Evolutionary conservation across 2,113 vertebrate species (phyloP), one percentile per base, ranked within the genome.

Genomic region (Pollachius pollachius): DNA sequence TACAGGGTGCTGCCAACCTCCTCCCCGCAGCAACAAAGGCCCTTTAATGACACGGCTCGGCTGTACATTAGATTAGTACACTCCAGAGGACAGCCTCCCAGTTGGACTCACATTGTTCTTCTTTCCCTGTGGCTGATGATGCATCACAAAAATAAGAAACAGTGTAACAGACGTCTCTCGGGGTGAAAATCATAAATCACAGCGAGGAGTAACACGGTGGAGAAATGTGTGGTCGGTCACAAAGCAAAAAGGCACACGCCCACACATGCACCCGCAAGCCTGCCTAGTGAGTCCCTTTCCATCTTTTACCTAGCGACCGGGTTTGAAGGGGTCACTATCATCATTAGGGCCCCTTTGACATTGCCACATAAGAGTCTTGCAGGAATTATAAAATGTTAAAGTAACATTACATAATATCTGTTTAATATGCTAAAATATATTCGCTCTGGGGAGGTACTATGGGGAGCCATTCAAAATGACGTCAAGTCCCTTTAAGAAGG

Each of bases 141-240:
- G 85, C 89, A 91, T 91, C 91, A 91, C 87, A 91, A 90, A 90
- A 92, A 91, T 88, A 92, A 90, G 88, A 74, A 90, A 82, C 83
- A 69, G 76, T 87, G 81, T 88, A 89, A 88, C 89, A 91, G 85
- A 91, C 90, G 89, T 90, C 88, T 90, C 82, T 73, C 61, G 75
- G 84, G 87, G 88, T 89, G 79, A 88, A 87, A 87, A 87, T 85
- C 89, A 92, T 91, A 90, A 88, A 93, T 91, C 90, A 88, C 80
- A 65, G 77, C 75, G 81, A 78, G 83, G 78, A 71, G 68, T 83
- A 88, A 86, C 83, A 80, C 67, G 73, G 83, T 75, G 60, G 19
- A 74, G 75, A 81, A 87, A 80, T n/a, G 48, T 48, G 9, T 37
- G 13, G 41, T 48, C 78, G 68, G 73, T 72, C 48, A 6, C 69